Conservation (phyloP, 2,888 invertebrate genomes). For the Catocala nupta region DNA sequence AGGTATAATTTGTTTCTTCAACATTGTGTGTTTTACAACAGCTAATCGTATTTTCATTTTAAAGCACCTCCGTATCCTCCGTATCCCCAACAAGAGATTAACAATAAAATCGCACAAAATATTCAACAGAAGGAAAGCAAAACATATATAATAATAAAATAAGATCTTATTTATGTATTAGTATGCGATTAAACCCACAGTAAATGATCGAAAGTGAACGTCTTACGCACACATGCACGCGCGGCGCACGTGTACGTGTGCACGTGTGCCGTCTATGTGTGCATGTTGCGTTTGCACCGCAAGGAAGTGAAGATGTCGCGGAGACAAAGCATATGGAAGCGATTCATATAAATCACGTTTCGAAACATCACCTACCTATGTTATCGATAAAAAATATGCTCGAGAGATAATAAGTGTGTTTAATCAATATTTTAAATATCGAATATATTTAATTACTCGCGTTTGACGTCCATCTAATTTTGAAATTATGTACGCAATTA, state of each 20-base stretch:
- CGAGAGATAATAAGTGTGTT: too few species aligned
- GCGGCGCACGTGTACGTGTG: slow-evolving; percentile 24
- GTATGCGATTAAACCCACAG: slow-evolving; percentile 53
- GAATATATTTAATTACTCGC: too few species aligned
- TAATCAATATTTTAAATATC: too few species aligned
- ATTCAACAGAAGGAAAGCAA: slow-evolving; percentile 31
- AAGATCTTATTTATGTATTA: slow-evolving; percentile 44
- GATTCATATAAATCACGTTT: slow-evolving; percentile 8
- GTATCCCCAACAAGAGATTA: too few species aligned
- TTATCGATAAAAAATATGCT: too few species aligned
- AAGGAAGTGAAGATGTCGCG: slow-evolving; percentile 59
- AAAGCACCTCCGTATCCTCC: too few species aligned
- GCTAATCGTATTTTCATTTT: too few species aligned
- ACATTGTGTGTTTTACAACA: too few species aligned
- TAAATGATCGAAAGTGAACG: slow-evolving; percentile 78
- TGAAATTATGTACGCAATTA: too few species aligned
- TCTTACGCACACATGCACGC: slow-evolving; percentile 49
- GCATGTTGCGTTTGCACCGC: slow-evolving; percentile 54
- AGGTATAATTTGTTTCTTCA: too few species aligned
- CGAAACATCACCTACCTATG: too few species aligned
- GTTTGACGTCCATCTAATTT: too few species aligned
- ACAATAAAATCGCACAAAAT: not conserved
- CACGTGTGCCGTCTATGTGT: slow-evolving; percentile 47
- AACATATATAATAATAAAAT: slow-evolving; percentile 34
- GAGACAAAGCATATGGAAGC: slow-evolving; percentile 52